Evolutionary conservation across 2,113 vertebrate species (phyloP).

Genomic region (Bujurquina vittata): DNA sequence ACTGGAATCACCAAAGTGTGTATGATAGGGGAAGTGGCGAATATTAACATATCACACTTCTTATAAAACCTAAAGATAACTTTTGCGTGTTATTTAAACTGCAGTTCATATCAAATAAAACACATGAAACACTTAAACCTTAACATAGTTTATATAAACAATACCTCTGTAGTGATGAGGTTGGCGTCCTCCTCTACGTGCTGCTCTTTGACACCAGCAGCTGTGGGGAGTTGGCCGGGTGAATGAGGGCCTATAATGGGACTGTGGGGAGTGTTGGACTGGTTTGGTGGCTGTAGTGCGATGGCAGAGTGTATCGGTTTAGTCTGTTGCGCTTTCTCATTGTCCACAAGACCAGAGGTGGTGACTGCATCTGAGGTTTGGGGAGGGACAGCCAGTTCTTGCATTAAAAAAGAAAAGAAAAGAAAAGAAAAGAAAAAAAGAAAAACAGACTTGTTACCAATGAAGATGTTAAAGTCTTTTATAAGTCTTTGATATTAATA

Average conservation of each 20-base stretch:
- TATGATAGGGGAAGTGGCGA: neutral
- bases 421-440: neutral
- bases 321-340: slow-evolving; percentile 66
- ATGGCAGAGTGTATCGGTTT: slow-evolving; percentile 82
- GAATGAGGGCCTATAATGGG: neutral
- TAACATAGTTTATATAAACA: neutral
- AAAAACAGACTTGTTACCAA: neutral
- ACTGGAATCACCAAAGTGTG: neutral
- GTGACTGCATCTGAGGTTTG: slow-evolving; percentile 2
- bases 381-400: neutral
- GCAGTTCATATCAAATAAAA: neutral
- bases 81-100: neutral
- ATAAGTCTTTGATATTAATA: neutral
- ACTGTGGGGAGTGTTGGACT: slow-evolving; percentile 75
- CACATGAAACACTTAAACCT: neutral
- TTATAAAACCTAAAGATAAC: neutral
- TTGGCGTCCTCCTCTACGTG: neutral
- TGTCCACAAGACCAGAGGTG: slow-evolving; percentile 8
- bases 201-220: neutral
- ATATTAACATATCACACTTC: neutral
- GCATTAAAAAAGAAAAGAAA: too few species aligned
- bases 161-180: slow-evolving; percentile 51
- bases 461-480: neutral
- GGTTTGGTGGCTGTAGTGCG: slow-evolving; percentile 86
- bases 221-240: neutral